Conservation (phyloP, 2,888 invertebrate species). For the Rhogogaster chlorosoma region DNA sequence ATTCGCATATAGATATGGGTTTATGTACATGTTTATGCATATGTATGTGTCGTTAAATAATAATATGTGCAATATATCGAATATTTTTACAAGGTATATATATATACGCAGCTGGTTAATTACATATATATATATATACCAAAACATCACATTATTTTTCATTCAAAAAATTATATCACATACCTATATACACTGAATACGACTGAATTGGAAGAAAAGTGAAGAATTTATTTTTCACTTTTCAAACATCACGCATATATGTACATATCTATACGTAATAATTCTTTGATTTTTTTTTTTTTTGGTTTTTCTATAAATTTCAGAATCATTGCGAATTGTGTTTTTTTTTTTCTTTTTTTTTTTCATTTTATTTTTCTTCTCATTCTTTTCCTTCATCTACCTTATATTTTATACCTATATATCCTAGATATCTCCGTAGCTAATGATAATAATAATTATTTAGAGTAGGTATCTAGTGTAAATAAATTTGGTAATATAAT, state of each 20-base stretch:
- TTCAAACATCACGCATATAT: not conserved
- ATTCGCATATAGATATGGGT: too few relatives aligned
- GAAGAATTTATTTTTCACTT: too few relatives aligned
- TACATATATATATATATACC: too few relatives aligned
- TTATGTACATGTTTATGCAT: not conserved
- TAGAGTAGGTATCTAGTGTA: not conserved
- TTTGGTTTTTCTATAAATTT: too few relatives aligned
- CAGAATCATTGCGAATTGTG: too few relatives aligned
- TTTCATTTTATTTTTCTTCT: not conserved
- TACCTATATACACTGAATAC: not conserved
- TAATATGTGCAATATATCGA: not conserved
- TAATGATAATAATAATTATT: not conserved
- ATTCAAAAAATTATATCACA: not conserved
- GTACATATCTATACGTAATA: not conserved
- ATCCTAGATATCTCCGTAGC: not conserved
- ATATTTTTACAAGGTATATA: not conserved
- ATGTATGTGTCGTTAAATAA: not conserved
- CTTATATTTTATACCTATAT: too few relatives aligned
- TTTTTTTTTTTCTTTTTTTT: not conserved
- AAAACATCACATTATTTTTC: not conserved
- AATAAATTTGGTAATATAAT: not conserved
- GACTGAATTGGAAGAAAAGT: not conserved
- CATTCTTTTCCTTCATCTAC: not conserved
- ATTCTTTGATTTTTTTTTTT: not conserved
- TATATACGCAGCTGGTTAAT: not conserved